These are phyloP conservation scores for Pissodes strobi DNA, from an alignment of 1,140 invertebrate species.

Conservation along the genomic window DNA sequence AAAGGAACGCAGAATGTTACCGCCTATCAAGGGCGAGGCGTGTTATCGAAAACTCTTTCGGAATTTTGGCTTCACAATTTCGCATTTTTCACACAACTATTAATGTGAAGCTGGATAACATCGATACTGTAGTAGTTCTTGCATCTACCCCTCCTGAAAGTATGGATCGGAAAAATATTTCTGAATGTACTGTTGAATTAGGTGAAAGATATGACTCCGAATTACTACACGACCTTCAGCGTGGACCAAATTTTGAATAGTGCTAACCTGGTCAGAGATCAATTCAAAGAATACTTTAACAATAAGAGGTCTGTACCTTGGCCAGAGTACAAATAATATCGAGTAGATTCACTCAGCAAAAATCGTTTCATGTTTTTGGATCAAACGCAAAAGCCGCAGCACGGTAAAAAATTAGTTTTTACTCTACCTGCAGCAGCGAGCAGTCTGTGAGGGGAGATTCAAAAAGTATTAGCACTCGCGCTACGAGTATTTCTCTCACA, in stretches of 20 bases:
- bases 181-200: conserved; percentile 24
- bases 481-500: too few relatives aligned
- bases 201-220: conserved; percentile 20
- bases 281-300: conserved; percentile 27
- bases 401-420: too few relatives aligned
- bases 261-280: conserved; percentile 3
- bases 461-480: too few relatives aligned
- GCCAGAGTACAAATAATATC: too few relatives aligned
- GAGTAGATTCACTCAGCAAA: too few relatives aligned
- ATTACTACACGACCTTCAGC: conserved; percentile 21
- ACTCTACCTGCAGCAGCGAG: too few relatives aligned
- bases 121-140: conserved; percentile 23
- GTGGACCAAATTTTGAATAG: neutral
- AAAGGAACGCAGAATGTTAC: conserved; percentile 39
- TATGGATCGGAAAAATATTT: conserved; percentile 30
- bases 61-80: too few relatives aligned
- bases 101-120: too few relatives aligned
- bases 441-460: too few relatives aligned
- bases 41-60: conserved; percentile 59
- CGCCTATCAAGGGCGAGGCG: conserved; percentile 40
- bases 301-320: conserved; percentile 22
- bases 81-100: too few relatives aligned
- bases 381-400: too few relatives aligned
- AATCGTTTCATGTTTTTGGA: too few relatives aligned
- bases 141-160: conserved; percentile 18